phyloP scores from a whole-genome alignment of 2,888 invertebrate species.

The Pollenia amentaria region DNA sequence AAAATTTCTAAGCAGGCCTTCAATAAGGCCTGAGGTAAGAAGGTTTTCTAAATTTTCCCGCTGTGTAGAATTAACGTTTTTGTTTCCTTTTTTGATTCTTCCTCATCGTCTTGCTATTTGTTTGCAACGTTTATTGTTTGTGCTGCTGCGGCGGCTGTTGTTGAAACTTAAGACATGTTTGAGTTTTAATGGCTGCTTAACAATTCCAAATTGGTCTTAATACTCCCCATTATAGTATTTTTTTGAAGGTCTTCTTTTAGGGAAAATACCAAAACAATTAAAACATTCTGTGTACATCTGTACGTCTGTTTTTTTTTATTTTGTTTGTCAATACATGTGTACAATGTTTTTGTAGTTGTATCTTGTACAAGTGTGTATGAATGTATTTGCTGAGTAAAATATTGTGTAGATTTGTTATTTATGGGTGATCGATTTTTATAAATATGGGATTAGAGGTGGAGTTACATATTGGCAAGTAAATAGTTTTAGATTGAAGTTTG shows the following conservation, averaged over 20 bases:
- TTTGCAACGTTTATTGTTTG: slow-evolving; percentile 14
- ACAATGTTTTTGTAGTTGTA: slow-evolving; percentile 2
- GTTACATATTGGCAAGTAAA: slow-evolving; percentile 33
- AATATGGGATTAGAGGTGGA: slow-evolving; percentile 68
- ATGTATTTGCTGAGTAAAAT: slow-evolving; percentile 2
- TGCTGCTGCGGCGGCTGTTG: slow-evolving; percentile 29
- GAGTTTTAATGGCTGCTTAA: slow-evolving; percentile 76
- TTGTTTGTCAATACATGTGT: slow-evolving; percentile 22
- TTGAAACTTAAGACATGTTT: slow-evolving; percentile 67
- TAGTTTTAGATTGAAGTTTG: slow-evolving; percentile 3
- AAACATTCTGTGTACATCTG: slow-evolving; percentile 38
- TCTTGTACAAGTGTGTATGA: neutral
- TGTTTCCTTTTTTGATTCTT: slow-evolving; percentile 34
- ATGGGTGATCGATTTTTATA: slow-evolving; percentile 69
- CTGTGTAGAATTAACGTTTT: slow-evolving; percentile 34
- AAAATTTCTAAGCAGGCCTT: no score
- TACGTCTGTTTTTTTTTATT: neutral
- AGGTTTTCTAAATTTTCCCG: no score
- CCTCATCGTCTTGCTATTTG: slow-evolving; percentile 24
- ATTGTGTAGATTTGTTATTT: slow-evolving; percentile 42
- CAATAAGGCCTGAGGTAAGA: no score
- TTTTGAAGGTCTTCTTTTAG: slow-evolving; percentile 58
- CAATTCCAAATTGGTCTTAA: slow-evolving; percentile 75
- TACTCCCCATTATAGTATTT: slow-evolving; percentile 72
- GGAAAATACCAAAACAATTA: slow-evolving; percentile 68